A percentile compares a stretch with the other conserved stretches of the same genome.
These are phyloP conservation scores for Exephanes ischioxanthus DNA, from an alignment of 2,888 invertebrate genomes.

Conservation along the genomic window DNA sequence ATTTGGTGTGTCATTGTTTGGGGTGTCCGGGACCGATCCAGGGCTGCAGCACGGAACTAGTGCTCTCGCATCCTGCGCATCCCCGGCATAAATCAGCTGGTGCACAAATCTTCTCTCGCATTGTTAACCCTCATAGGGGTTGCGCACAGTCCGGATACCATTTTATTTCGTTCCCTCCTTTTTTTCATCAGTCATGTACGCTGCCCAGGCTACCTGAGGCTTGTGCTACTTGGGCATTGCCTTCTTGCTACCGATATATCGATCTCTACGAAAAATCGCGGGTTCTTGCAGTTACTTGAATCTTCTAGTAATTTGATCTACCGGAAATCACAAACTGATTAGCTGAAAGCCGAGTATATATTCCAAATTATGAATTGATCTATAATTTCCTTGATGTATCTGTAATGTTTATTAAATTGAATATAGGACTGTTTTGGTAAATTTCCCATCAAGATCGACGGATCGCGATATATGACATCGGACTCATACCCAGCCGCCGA, in stretches of 20 bases:
- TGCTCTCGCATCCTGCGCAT: slow-evolving; percentile 80
- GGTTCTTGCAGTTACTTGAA: neutral
- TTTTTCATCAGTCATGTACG: slow-evolving; percentile 67
- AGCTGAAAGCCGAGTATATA: neutral
- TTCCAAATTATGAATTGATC: neutral
- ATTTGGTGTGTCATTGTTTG: slow-evolving; percentile 83
- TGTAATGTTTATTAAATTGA: neutral
- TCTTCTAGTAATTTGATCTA: neutral
- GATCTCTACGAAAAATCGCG: slow-evolving; percentile 40
- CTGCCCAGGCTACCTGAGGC: slow-evolving; percentile 58
- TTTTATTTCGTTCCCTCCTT: slow-evolving; percentile 64
- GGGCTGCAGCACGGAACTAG: slow-evolving; percentile 75
- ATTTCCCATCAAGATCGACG: neutral
- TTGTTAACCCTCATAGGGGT: slow-evolving; percentile 58
- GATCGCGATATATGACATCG: neutral
- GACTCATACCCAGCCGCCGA: neutral
- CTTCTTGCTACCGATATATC: slow-evolving; percentile 70
- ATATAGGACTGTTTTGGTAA: neutral
- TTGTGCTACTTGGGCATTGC: slow-evolving; percentile 51
- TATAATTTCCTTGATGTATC: neutral
- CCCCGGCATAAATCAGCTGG: slow-evolving; percentile 56
- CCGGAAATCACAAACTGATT: neutral
- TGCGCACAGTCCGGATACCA: slow-evolving; percentile 39
- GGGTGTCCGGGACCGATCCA: slow-evolving; percentile 37
- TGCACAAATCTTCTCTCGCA: slow-evolving; percentile 65